phyloP scores from a whole-genome alignment of 1,140 invertebrate genomes.

The Caenorhabditis elegans region DNA sequence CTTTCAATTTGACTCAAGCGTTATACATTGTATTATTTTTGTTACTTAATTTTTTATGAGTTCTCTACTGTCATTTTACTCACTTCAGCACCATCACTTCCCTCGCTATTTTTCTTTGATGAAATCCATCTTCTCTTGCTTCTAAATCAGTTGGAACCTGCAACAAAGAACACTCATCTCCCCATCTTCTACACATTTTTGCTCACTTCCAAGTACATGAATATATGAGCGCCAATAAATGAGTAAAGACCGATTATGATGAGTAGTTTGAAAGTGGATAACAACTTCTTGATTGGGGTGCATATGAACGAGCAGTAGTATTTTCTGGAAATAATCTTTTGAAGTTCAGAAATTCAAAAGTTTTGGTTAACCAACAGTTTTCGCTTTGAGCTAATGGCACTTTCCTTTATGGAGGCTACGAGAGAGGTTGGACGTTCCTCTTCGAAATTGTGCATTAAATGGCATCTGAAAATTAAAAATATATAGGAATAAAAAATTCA shows the following conservation, averaged over 20 bases:
- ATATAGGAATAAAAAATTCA: no score
- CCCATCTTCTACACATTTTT: not conserved
- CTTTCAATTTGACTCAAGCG: no score
- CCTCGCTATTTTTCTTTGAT: conserved; percentile 52
- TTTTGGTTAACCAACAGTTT: not conserved
- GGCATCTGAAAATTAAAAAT: not conserved
- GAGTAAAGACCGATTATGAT: conserved; percentile 23
- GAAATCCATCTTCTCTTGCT: conserved; percentile 48
- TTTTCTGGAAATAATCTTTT: not conserved
- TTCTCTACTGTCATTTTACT: conserved; percentile 8
- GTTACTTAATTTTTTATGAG: not conserved
- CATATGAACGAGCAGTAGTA: conserved; percentile 1
- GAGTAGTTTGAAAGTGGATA: conserved; percentile 3
- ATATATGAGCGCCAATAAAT: conserved; percentile 12
- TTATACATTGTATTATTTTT: no score
- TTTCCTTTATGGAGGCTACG: not conserved
- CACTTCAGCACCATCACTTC: conserved; percentile 55
- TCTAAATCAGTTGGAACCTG: conserved; percentile 52
- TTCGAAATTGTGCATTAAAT: conserved; percentile 17
- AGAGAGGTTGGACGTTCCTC: conserved; percentile 9
- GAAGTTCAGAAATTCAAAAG: no score
- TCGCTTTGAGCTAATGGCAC: not conserved
- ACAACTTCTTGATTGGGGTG: not conserved
- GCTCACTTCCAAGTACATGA: conserved; percentile 23
- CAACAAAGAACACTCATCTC: not conserved